These are phyloP conservation scores for Trichopria drosophilae DNA, from an alignment of 2,888 invertebrate genomes.

Conservation along the genomic window DNA sequence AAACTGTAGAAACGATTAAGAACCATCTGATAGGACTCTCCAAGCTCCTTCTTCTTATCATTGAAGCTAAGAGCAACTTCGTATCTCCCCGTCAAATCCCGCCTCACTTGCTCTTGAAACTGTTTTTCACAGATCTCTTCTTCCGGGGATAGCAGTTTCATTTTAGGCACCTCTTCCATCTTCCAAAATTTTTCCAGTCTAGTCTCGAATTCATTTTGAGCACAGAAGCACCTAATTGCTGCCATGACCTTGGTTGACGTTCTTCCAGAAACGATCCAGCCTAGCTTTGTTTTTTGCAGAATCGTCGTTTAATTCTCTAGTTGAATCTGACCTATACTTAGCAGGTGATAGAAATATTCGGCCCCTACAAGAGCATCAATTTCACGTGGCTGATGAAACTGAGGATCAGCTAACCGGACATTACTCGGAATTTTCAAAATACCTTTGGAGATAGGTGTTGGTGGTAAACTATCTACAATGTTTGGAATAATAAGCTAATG, in stretches of 20 bases:
- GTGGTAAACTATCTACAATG: constrained; percentile 6
- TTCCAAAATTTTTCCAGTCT: constrained; percentile 23
- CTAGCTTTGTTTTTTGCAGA: constrained; percentile 24
- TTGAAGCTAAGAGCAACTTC: constrained; percentile 25
- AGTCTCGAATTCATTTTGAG: neutral
- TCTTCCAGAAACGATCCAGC: constrained; percentile 27
- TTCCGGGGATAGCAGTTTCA: constrained; percentile 8
- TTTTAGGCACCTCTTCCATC: constrained; percentile 15
- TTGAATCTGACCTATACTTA: constrained; percentile 17
- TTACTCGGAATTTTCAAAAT: constrained; percentile 1
- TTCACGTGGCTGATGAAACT: constrained; percentile 3
- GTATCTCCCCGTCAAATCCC: constrained; percentile 16
- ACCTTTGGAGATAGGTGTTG: neutral
- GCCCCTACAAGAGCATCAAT: constrained; percentile 29
- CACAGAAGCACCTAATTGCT: neutral
- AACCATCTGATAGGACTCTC: constrained; percentile 21
- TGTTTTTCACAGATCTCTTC: constrained; percentile 22
- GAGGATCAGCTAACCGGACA: constrained; percentile 26
- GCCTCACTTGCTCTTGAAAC: constrained; percentile 13
- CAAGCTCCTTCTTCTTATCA: constrained; percentile 13
- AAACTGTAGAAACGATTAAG: constrained; percentile 12
- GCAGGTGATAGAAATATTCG: constrained; percentile 17
- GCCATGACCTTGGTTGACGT: neutral
- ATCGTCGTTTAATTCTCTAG: neutral
- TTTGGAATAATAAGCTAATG: neutral